Conservation (phyloP, 2,888 invertebrate species). For the Diploptera punctata region DNA sequence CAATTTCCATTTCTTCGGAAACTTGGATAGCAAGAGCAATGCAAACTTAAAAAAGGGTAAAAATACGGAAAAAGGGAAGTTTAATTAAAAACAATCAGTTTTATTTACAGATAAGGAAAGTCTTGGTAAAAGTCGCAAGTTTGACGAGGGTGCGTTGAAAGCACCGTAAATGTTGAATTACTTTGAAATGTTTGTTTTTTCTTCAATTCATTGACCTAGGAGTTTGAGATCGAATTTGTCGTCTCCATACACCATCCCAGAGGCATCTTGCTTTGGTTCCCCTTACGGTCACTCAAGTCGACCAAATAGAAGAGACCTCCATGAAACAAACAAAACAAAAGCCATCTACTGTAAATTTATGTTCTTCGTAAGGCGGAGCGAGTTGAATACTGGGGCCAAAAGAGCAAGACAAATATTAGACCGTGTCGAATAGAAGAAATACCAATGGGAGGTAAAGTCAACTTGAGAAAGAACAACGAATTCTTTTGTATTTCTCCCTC, state of each 20-base stretch:
- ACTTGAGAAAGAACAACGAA: neutral
- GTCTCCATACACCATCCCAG: no score
- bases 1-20: no score
- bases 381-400: neutral
- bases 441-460: constrained; percentile 5
- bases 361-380: neutral
- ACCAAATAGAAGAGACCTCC: neutral
- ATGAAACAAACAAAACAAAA: neutral
- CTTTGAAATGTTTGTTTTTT: neutral
- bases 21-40: no score
- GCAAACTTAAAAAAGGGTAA: no score
- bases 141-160: no score
- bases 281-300: neutral
- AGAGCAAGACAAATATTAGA: constrained; percentile 26
- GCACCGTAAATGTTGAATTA: neutral
- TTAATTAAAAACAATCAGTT: no score
- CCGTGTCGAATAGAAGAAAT: constrained; percentile 24
- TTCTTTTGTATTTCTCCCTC: neutral
- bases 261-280: neutral
- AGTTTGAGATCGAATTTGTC: no score
- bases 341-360: constrained; percentile 23
- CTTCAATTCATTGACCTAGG: neutral
- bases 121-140: no score
- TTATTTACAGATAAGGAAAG: no score
- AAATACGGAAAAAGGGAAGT: no score